phyloP scores from a whole-genome alignment of 1,140 invertebrate species.

The Platorchestia sp. region DNA sequence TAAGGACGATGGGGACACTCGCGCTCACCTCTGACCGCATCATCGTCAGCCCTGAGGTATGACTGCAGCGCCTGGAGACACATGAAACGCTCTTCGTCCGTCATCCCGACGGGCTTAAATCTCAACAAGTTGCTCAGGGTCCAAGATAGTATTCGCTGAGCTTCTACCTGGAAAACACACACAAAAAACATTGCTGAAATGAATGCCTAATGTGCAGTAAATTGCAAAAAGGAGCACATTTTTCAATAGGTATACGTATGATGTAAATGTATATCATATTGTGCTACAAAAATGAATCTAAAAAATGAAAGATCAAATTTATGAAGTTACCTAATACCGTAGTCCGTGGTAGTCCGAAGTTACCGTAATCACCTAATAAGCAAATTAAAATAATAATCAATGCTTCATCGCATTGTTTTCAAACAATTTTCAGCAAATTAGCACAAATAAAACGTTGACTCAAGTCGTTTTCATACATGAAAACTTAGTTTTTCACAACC shows the following conservation, averaged over 20 bases:
- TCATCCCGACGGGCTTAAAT: slow-evolving; percentile 33
- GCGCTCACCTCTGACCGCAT: slow-evolving; percentile 5
- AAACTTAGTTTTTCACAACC: neutral
- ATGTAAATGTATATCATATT: no score
- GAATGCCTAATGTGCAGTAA: no score
- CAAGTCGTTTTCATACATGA: neutral
- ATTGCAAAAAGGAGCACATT: no score
- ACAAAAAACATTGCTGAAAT: neutral
- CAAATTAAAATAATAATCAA: neutral
- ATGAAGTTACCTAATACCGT: neutral
- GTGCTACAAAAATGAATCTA: neutral
- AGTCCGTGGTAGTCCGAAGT: no score
- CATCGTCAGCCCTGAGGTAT: slow-evolving; percentile 19
- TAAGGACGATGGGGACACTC: neutral
- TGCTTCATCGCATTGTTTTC: neutral
- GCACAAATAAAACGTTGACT: neutral
- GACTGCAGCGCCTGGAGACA: slow-evolving; percentile 18
- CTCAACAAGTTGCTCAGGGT: slow-evolving; percentile 16
- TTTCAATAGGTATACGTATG: no score
- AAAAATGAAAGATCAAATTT: neutral
- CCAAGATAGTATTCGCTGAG: slow-evolving; percentile 23
- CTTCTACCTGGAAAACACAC: neutral
- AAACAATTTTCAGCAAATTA: neutral
- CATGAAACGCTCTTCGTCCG: neutral
- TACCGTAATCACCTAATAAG: neutral